These are phyloP conservation scores for Aquatica leii DNA, from an alignment of 2,888 invertebrate species.

Conservation along the genomic window DNA sequence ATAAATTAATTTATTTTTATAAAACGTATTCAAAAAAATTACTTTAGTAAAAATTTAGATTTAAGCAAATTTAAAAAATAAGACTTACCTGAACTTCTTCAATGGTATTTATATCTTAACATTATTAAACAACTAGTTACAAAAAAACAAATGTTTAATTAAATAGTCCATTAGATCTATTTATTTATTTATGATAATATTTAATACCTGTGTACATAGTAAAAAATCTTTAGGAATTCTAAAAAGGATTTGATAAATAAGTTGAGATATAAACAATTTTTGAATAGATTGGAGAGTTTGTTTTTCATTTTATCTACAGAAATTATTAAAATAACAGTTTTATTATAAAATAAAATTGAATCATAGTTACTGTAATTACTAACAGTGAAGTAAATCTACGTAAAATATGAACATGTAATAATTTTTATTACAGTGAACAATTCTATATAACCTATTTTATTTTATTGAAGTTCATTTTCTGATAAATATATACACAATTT, in stretches of 20 bases:
- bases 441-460: constrained; percentile 32
- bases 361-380: constrained; percentile 26
- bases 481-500: constrained; percentile 26
- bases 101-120: background rate
- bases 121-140: background rate
- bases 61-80: too few species aligned
- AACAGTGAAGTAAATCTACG: constrained; percentile 36
- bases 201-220: constrained; percentile 5
- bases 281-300: constrained; percentile 17
- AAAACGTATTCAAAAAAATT: too few species aligned
- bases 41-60: too few species aligned
- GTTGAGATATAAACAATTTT: constrained; percentile 27
- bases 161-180: background rate
- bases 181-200: constrained; percentile 6
- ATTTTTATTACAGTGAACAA: constrained; percentile 35
- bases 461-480: constrained; percentile 18
- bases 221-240: background rate
- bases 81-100: too few species aligned
- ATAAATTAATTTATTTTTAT: too few species aligned
- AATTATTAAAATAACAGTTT: constrained; percentile 11
- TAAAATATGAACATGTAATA: constrained; percentile 38
- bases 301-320: constrained; percentile 33
- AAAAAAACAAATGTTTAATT: too few species aligned
- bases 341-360: constrained; percentile 4
- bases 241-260: constrained; percentile 1